Evolutionary conservation across 2,113 vertebrate species (phyloP).

Genomic region (Plestiodon gilberti): DNA sequence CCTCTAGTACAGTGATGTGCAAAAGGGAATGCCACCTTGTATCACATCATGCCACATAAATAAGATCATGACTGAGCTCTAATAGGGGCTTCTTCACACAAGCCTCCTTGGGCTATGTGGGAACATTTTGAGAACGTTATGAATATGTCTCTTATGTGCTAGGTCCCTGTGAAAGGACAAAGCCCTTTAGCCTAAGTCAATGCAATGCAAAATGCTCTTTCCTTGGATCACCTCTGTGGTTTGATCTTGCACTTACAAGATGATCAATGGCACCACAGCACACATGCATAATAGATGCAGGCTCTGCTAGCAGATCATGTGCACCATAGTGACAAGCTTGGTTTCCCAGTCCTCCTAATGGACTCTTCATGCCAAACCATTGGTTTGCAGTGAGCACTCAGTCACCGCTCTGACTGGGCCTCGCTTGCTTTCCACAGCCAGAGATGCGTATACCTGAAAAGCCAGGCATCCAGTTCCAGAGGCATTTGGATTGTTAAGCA

Average conservation of each 20-base stretch:
- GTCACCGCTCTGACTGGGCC: too few species aligned
- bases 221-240: neutral
- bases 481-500: neutral
- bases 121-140: too few species aligned
- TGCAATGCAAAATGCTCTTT: neutral
- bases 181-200: neutral
- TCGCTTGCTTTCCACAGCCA: neutral
- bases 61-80: too few species aligned
- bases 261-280: neutral
- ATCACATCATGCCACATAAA: too few species aligned
- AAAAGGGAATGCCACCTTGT: too few species aligned
- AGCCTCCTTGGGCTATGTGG: neutral
- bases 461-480: neutral
- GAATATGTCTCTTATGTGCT: neutral
- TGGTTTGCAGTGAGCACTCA: slow-evolving; percentile 2
- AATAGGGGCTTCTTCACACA: too few species aligned
- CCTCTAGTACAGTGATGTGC: too few species aligned
- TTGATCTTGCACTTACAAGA: neutral
- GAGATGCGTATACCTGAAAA: neutral
- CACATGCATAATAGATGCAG: neutral
- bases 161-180: neutral
- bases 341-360: neutral
- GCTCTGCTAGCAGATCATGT: slow-evolving; percentile 6
- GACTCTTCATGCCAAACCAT: neutral
- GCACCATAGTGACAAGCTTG: neutral